Conservation (phyloP, 2,888 invertebrate genomes). For the Biston betularia region DNA sequence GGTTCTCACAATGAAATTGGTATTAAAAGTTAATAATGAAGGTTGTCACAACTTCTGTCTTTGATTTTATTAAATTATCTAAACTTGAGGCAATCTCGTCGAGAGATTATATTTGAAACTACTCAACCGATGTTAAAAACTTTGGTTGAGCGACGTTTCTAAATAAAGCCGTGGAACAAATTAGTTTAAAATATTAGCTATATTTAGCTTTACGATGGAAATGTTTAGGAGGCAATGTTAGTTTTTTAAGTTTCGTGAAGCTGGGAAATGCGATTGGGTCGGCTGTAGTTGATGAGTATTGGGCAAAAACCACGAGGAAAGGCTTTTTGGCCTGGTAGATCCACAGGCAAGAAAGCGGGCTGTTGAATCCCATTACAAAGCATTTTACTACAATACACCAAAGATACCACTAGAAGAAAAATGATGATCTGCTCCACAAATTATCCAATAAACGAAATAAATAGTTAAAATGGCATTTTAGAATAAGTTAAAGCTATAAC, state of each 20-base stretch:
- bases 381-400: too few species aligned
- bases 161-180: constrained; percentile 16
- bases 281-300: too few species aligned
- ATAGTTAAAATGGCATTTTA: too few species aligned
- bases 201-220: not conserved
- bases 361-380: too few species aligned
- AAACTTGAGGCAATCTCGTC: constrained; percentile 40
- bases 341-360: too few species aligned
- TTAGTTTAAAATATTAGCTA: constrained; percentile 2
- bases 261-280: too few species aligned
- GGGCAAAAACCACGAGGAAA: not conserved
- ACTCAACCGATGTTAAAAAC: constrained; percentile 29
- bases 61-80: constrained; percentile 52
- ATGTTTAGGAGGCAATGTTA: not conserved
- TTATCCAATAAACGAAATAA: too few species aligned
- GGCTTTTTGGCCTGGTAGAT: too few species aligned
- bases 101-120: constrained; percentile 44
- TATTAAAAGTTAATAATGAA: constrained; percentile 59
- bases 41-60: constrained; percentile 53
- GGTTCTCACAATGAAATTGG: constrained; percentile 53
- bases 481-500: too few species aligned
- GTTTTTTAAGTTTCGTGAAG: too few species aligned
- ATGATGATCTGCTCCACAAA: too few species aligned
- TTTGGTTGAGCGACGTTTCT: constrained; percentile 20
- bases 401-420: too few species aligned